These are phyloP conservation scores for Scopus umbretta DNA, from an alignment of 2,113 vertebrate genomes.

Conservation along the genomic window DNA sequence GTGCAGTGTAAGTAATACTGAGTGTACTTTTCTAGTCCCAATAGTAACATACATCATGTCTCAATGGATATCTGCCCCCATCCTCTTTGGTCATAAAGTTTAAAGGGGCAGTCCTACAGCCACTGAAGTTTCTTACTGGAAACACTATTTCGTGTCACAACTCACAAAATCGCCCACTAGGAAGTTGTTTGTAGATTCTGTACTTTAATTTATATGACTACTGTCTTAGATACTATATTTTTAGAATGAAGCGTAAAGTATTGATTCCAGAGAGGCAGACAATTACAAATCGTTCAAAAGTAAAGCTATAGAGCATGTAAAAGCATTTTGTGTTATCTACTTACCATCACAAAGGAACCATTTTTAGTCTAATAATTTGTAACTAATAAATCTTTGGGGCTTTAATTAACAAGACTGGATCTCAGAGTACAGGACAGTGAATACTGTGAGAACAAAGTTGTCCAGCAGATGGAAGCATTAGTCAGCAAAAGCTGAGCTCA, in stretches of 20 bases:
- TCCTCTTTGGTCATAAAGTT: too few species aligned
- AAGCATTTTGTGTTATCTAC: background rate
- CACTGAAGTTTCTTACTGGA: background rate
- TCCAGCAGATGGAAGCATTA: conserved; percentile 52
- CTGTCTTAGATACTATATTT: background rate
- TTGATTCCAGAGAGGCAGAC: background rate
- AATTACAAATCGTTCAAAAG: background rate
- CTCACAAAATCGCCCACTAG: background rate
- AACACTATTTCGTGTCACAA: background rate
- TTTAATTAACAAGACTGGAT: background rate
- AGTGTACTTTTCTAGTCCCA: background rate
- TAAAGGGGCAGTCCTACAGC: background rate
- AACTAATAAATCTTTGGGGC: background rate
- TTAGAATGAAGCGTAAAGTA: background rate
- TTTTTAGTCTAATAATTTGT: background rate
- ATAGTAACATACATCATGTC: background rate
- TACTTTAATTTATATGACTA: background rate
- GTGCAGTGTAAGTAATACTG: background rate
- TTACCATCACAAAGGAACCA: background rate
- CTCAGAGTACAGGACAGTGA: background rate
- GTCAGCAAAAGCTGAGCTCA: background rate
- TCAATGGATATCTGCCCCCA: background rate
- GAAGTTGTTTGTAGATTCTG: background rate
- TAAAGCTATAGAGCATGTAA: background rate
- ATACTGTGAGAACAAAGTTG: background rate